Conservation (phyloP, 1,140 invertebrate genomes). For the Aleiodes sp. region DNA sequence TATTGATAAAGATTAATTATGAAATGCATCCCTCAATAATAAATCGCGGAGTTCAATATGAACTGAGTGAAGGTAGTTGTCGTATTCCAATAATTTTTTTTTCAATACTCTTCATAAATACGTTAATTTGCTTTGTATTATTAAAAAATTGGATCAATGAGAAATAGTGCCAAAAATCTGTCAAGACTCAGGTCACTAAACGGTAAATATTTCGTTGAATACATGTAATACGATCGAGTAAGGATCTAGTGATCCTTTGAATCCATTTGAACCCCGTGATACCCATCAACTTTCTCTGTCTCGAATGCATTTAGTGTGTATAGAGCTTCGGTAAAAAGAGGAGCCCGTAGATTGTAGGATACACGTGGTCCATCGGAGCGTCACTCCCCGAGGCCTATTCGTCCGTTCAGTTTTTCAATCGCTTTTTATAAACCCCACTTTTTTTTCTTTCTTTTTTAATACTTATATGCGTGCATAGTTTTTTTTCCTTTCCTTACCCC, state of each 20-base stretch:
- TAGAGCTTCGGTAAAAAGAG: slow-evolving; percentile 6
- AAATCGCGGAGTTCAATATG: too few relatives aligned
- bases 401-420: slow-evolving; percentile 53
- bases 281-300: slow-evolving; percentile 12
- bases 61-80: too few relatives aligned
- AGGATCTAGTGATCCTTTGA: not conserved
- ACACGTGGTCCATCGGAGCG: slow-evolving; percentile 57
- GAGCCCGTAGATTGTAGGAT: slow-evolving; percentile 40
- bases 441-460: slow-evolving; percentile 46
- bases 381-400: slow-evolving; percentile 46
- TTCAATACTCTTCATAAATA: too few relatives aligned
- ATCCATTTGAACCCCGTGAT: slow-evolving; percentile 14
- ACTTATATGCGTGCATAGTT: slow-evolving; percentile 34
- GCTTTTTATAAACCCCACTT: slow-evolving; percentile 61
- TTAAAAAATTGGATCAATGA: not conserved
- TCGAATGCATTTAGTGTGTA: slow-evolving; percentile 31
- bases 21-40: too few relatives aligned
- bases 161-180: not conserved
- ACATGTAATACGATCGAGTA: slow-evolving; percentile 15
- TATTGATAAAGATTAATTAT: too few relatives aligned
- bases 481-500: slow-evolving; percentile 61
- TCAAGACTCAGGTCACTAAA: slow-evolving; percentile 13
- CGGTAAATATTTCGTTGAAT: slow-evolving; percentile 16
- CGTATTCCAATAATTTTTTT: too few relatives aligned
- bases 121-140: too few relatives aligned